Evolutionary conservation across 2,888 invertebrate species (phyloP).

Genomic region (Drosophila seclusa): DNA sequence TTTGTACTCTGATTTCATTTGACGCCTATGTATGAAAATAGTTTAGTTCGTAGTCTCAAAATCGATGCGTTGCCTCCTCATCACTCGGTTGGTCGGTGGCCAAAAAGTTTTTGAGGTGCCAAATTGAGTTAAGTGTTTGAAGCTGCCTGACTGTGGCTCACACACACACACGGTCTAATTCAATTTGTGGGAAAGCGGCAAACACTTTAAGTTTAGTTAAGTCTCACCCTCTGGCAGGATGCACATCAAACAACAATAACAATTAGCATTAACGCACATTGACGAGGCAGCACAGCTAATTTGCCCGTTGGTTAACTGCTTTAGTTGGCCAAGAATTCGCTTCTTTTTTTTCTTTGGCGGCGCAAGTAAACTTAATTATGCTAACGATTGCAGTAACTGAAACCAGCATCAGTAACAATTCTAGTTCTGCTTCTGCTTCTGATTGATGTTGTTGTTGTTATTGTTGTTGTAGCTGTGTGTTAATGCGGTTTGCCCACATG

Average conservation of each 20-base stretch:
- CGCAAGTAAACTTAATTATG: conserved; percentile 68
- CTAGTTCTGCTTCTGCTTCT: neutral
- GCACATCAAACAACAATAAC: conserved; percentile 65
- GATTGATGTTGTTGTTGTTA: conserved; percentile 1
- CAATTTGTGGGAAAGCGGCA: conserved; percentile 65
- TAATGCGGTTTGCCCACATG: conserved; percentile 50
- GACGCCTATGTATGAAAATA: conserved; percentile 46
- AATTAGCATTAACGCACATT: conserved; percentile 71
- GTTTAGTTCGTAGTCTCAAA: conserved; percentile 28
- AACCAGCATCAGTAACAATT: conserved; percentile 35
- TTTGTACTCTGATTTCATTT: conserved; percentile 65
- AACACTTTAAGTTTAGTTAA: conserved; percentile 50
- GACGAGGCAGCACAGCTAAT: conserved; percentile 13
- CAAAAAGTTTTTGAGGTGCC: conserved; percentile 55
- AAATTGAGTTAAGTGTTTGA: conserved; percentile 70
- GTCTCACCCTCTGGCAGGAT: conserved; percentile 9
- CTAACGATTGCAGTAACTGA: conserved; percentile 50
- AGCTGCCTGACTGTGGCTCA: conserved; percentile 49
- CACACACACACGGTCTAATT: conserved; percentile 59
- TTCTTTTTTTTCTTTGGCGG: conserved; percentile 9
- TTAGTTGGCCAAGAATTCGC: conserved; percentile 43
- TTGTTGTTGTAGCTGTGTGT: neutral
- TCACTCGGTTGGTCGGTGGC: neutral
- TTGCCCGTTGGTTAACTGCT: conserved; percentile 42
- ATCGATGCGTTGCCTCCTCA: conserved; percentile 23